Base-by-base conservation (phyloP, 2,797 vertebrate species). In the Avahi laniger region DNA sequence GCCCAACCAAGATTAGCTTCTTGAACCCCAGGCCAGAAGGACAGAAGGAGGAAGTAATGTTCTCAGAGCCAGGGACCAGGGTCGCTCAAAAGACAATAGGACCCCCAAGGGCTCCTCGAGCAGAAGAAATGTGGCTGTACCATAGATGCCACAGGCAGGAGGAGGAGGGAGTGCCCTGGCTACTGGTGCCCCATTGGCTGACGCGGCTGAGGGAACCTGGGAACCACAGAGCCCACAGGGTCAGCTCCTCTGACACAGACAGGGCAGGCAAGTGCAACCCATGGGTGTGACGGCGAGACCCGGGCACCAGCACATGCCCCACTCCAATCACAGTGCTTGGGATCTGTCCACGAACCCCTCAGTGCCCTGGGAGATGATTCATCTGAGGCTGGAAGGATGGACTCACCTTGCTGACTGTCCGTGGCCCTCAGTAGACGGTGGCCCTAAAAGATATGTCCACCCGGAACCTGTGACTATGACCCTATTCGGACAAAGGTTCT, bases 131-230 rank as follows among this genome's bases (percentile, higher is more conserved):
- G 61, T 41, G 33, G 79, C 28, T 24, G 80, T 52, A 17, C 70
- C 61, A 67, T 0, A 18, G 35, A 26, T 4, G n/a, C 35, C 72
- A 67, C 0, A 12, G 2, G 8, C 10, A 0, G n/a, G n/a, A 61
- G 52, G 43, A 48, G 41, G 15, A 1, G 54, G 22, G 4, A 46
- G n/a, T 12, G 35, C 13, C 35, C 46, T 20, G n/a, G 67, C 67
- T 20, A 20, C 54, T 13, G 15, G 26, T 2, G 69, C 5, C n/a
- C 46, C 46, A 41, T 13, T 13, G 59, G 70, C 48, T 54, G 30
- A 43, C 38, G 26, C 38, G 10, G 26, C 48, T 72, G 24, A 8
- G 7, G 46, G 54, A 59, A 72, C 4, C 69, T 50, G 76, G 54
- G 57, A 65, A 52, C 7, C 14, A 13, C 2, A 35, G 46, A 35